These are phyloP conservation scores for Brachionus asplanchnoidis DNA, from an alignment of 1,140 invertebrate species.

Conservation along the genomic window DNA sequence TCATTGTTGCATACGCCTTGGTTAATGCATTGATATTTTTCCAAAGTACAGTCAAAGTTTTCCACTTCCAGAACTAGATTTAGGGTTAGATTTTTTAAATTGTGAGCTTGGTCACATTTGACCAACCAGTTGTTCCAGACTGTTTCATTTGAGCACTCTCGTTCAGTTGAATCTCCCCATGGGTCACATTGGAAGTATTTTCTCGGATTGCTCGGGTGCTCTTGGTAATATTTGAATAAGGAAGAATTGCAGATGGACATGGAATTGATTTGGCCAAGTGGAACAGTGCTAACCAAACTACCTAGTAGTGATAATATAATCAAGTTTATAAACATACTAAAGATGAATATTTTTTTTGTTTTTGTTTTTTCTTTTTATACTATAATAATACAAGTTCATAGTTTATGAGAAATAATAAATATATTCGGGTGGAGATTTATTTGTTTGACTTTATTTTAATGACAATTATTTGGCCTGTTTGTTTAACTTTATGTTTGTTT, in stretches of 20 bases:
- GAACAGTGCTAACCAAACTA: neutral
- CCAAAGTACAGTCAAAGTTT: neutral
- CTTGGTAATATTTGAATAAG: neutral
- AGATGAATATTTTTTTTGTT: neutral
- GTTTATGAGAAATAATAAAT: neutral
- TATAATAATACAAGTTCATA: neutral
- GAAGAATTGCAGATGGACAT: neutral
- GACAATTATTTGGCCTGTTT: neutral
- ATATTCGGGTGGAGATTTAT: neutral
- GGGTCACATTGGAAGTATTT: slow-evolving; percentile 22
- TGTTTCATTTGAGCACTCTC: neutral
- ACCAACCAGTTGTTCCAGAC: slow-evolving; percentile 26
- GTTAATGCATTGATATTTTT: neutral
- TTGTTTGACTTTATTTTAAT: neutral
- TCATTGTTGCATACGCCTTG: neutral
- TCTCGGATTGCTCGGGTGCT: neutral
- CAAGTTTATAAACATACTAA: neutral
- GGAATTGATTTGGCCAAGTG: neutral
- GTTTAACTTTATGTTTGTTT: neutral
- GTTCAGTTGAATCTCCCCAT: neutral
- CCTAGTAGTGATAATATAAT: neutral
- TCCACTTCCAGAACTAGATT: neutral
- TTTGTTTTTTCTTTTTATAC: neutral
- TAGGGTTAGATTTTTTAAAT: neutral
- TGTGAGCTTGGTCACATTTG: neutral